A percentile compares a stretch with the other conserved stretches of the same genome.
phyloP scores from a whole-genome alignment of 2,888 invertebrate genomes.

The Rotaria magnacalcarata region DNA sequence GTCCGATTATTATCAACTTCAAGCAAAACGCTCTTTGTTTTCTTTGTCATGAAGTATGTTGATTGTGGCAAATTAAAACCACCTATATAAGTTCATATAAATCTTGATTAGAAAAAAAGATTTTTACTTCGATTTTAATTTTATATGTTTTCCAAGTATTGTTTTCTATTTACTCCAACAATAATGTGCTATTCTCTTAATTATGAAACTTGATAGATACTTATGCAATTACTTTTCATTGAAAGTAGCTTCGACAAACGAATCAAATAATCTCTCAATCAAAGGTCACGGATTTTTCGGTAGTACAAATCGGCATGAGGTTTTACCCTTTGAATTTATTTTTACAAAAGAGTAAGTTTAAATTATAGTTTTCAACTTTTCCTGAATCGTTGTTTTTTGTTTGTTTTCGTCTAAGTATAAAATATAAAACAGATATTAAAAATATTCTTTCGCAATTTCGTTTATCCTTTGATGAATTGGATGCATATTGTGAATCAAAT shows the following conservation, averaged over 20 bases:
- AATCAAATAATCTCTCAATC: not conserved
- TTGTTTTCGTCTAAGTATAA: not conserved
- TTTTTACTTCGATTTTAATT: too few relatives aligned
- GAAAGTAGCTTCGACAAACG: not conserved
- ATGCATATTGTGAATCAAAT: constrained; percentile 53
- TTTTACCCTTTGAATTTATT: not conserved
- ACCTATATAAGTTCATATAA: too few relatives aligned
- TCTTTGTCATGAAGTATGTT: too few relatives aligned
- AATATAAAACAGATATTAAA: not conserved
- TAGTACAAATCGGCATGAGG: not conserved
- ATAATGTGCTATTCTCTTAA: too few relatives aligned
- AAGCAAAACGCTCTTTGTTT: too few relatives aligned
- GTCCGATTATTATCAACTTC: too few relatives aligned
- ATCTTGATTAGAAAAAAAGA: too few relatives aligned
- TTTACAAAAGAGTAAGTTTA: constrained; percentile 14
- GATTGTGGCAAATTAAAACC: too few relatives aligned
- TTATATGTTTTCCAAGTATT: too few relatives aligned
- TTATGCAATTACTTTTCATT: not conserved
- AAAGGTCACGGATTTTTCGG: constrained; percentile 26
- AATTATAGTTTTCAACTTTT: too few relatives aligned
- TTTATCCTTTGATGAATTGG: constrained; percentile 53
- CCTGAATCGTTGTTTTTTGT: not conserved
- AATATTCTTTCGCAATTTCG: constrained; percentile 49
- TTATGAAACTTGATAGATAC: too few relatives aligned
- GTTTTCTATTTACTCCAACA: too few relatives aligned